Conservation (phyloP, 2,888 invertebrate species). For the Troides aeacus region DNA sequence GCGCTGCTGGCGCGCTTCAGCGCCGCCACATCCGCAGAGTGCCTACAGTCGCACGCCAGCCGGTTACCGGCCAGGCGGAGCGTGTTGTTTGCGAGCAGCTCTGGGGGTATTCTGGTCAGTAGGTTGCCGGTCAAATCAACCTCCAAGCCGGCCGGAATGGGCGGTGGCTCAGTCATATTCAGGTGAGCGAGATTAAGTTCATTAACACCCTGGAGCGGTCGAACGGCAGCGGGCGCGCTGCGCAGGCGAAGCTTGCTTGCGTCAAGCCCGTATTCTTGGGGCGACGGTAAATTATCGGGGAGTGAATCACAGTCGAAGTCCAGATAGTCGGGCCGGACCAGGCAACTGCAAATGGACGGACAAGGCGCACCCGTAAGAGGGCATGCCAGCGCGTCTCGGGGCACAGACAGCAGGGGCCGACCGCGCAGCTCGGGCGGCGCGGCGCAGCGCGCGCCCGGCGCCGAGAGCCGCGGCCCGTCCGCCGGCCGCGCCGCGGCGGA, state of each 20-base stretch:
- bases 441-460: background rate
- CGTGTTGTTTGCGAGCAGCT: background rate
- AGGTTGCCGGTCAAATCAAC: constrained; percentile 28
- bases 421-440: background rate
- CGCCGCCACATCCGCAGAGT: constrained; percentile 35
- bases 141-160: constrained; percentile 9
- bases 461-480: constrained; percentile 13
- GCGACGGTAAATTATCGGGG: background rate
- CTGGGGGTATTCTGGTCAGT: too few species aligned
- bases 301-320: background rate
- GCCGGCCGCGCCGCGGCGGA: background rate
- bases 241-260: background rate
- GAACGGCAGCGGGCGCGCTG: background rate
- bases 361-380: background rate
- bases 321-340: background rate
- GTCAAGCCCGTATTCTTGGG: background rate
- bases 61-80: constrained; percentile 32
- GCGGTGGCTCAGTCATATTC: constrained; percentile 29
- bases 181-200: constrained; percentile 15
- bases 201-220: background rate
- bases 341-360: too few species aligned
- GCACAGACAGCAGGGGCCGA: background rate
- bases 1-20: constrained; percentile 37
- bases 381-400: background rate
- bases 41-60: constrained; percentile 30